Evolutionary conservation across 2,797 vertebrate genomes (phyloP).

Genomic region (Typhlichthys subterraneus): DNA sequence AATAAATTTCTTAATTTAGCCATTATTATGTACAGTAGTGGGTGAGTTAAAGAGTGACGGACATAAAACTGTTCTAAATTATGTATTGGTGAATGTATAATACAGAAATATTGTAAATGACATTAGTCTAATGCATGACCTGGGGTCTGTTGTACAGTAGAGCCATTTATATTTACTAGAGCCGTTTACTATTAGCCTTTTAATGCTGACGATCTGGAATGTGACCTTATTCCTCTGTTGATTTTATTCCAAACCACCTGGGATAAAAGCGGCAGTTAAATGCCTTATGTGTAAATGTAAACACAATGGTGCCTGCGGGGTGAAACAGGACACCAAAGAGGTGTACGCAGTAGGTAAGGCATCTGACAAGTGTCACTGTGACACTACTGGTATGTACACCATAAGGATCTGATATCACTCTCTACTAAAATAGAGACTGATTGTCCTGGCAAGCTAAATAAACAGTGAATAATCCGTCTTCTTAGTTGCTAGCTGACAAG

Average conservation of each 20-base stretch:
- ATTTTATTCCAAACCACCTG: slow-evolving; percentile 25
- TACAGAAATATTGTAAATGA: too few relatives aligned
- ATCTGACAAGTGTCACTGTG: slow-evolving; percentile 61
- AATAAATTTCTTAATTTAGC: too few relatives aligned
- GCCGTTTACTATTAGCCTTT: slow-evolving; percentile 37
- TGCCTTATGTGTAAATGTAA: slow-evolving; percentile 2
- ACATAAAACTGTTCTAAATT: too few relatives aligned
- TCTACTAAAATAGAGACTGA: slow-evolving; percentile 49
- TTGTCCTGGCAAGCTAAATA: slow-evolving; percentile 62
- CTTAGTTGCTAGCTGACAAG: slow-evolving; percentile 51
- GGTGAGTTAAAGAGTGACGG: too few relatives aligned
- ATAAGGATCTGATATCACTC: slow-evolving; percentile 55
- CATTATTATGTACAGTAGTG: too few relatives aligned
- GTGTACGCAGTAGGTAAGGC: slow-evolving; percentile 37
- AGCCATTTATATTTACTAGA: too few relatives aligned
- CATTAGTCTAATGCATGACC: too few relatives aligned
- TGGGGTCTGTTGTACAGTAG: too few relatives aligned
- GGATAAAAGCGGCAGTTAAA: slow-evolving; percentile 13
- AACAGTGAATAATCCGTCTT: slow-evolving; percentile 68
- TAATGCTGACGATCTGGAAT: slow-evolving; percentile 52
- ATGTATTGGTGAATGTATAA: too few relatives aligned
- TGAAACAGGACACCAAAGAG: slow-evolving; percentile 71
- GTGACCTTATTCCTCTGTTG: slow-evolving; percentile 19
- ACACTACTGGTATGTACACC: slow-evolving; percentile 60
- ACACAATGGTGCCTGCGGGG: slow-evolving; percentile 36